These are phyloP conservation scores for Paragorgia papillata DNA, from an alignment of 92 coral and sea anemone species.

Conservation along the genomic window DNA sequence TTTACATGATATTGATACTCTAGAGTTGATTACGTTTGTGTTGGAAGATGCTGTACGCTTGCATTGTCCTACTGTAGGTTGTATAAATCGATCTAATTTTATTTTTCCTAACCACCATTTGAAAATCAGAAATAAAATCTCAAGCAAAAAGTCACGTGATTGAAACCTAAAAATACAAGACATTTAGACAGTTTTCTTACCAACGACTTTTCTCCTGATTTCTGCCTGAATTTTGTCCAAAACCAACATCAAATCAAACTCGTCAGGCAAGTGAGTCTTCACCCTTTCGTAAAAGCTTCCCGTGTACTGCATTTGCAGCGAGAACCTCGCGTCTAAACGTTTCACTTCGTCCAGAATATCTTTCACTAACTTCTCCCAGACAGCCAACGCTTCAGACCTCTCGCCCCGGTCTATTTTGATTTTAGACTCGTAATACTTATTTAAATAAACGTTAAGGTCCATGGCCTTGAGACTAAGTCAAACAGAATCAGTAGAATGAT, in stretches of 20 bases:
- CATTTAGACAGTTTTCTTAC: not conserved
- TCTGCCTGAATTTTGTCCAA: conserved; percentile 25
- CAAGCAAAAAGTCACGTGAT: too few relatives aligned
- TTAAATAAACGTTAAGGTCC: conserved; percentile 30
- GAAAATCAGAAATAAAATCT: too few relatives aligned
- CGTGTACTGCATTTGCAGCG: conserved; percentile 1
- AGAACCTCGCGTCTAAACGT: conserved; percentile 41
- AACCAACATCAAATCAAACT: conserved; percentile 74
- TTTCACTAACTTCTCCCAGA: conserved; percentile 55
- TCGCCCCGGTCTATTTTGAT: conserved; percentile 33
- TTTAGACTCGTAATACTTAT: conserved; percentile 37
- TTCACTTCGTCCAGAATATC: conserved; percentile 45
- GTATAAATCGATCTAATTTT: too few relatives aligned
- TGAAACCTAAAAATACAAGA: too few relatives aligned
- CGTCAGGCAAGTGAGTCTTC: conserved; percentile 66
- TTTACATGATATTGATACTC: too few relatives aligned
- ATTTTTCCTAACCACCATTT: too few relatives aligned
- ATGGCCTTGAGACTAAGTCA: not conserved
- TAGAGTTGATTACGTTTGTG: too few relatives aligned
- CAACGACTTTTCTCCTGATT: not conserved
- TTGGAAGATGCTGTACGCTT: too few relatives aligned
- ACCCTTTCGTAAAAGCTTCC: conserved; percentile 75
- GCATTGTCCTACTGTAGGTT: too few relatives aligned
- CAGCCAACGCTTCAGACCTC: conserved; percentile 43
- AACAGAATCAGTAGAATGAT: too few relatives aligned